These are phyloP conservation scores for Antedon mediterranea DNA, from an alignment of 53 echinoderm and acorn worm genomes.

Conservation along the genomic window DNA sequence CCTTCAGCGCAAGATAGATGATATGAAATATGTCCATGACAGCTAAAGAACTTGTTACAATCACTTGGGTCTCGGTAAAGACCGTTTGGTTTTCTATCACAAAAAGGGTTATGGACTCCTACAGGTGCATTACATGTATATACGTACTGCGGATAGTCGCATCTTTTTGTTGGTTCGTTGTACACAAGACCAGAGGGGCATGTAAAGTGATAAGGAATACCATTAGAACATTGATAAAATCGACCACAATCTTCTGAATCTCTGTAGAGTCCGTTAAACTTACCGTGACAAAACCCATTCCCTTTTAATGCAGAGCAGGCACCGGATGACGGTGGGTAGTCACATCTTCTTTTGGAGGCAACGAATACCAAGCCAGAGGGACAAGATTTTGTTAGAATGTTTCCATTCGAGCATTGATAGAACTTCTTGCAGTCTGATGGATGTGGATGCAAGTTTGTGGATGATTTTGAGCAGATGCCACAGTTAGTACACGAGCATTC, in stretches of 20 bases:
- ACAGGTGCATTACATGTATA: background rate
- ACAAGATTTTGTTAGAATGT: background rate
- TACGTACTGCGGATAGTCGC: slow-evolving; percentile 21
- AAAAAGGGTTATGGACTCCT: background rate
- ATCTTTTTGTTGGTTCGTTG: background rate
- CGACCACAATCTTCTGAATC: slow-evolving; percentile 11
- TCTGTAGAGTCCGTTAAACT: slow-evolving; percentile 7
- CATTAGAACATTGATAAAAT: slow-evolving; percentile 16
- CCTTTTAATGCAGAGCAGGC: background rate
- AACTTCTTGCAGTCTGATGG: background rate
- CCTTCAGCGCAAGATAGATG: background rate
- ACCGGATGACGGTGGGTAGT: background rate
- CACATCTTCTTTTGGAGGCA: background rate
- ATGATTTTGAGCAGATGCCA: background rate
- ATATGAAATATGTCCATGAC: background rate
- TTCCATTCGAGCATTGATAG: background rate
- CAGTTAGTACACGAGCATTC: background rate
- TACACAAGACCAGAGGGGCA: slow-evolving; percentile 9
- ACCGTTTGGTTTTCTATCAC: background rate
- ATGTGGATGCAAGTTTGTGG: background rate
- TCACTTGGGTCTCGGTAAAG: background rate
- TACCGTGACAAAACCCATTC: slow-evolving; percentile 11
- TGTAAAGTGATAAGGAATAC: background rate
- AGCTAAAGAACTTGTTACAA: background rate
- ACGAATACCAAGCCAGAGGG: background rate